Percentiles rank a stretch among this genome's conserved stretches.
Conservation (phyloP, 2,113 vertebrate genomes). For the Ceyx cyanopectus region DNA sequence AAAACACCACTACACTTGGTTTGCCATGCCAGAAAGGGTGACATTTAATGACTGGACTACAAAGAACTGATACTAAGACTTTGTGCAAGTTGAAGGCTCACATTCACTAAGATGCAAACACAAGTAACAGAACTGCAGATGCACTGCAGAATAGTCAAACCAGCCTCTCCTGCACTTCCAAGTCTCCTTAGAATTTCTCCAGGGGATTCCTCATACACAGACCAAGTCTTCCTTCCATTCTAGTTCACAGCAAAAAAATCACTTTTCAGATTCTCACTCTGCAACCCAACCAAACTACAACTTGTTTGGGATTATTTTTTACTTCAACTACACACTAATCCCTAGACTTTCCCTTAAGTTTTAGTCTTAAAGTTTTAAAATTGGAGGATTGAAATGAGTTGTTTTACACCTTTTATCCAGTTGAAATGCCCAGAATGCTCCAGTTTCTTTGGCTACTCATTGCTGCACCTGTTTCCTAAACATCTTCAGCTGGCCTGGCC, state of each 20-base stretch:
- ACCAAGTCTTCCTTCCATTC: not conserved
- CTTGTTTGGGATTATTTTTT: not conserved
- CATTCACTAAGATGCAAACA: not conserved
- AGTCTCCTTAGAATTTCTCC: not conserved
- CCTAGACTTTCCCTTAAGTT: not conserved
- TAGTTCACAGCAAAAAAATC: not conserved
- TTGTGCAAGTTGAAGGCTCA: not conserved
- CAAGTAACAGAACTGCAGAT: not conserved
- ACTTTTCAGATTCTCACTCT: not conserved
- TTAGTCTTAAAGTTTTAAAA: not conserved
- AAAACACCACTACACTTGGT: not conserved
- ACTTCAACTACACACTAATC: not conserved
- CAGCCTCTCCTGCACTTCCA: not conserved
- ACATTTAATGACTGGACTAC: not conserved
- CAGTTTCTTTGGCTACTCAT: not conserved
- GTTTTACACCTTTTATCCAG: not conserved
- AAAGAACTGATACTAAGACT: not conserved
- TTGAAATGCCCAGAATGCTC: not conserved
- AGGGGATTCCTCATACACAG: not conserved
- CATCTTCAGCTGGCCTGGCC: slow-evolving; percentile 37
- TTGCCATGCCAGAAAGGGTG: not conserved
- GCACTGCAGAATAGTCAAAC: not conserved
- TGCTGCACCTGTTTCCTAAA: slow-evolving; percentile 54
- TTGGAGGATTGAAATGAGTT: not conserved
- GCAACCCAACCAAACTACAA: not conserved